Conservation (phyloP, 2,888 invertebrate species). For the Drosophila villosipedis region DNA sequence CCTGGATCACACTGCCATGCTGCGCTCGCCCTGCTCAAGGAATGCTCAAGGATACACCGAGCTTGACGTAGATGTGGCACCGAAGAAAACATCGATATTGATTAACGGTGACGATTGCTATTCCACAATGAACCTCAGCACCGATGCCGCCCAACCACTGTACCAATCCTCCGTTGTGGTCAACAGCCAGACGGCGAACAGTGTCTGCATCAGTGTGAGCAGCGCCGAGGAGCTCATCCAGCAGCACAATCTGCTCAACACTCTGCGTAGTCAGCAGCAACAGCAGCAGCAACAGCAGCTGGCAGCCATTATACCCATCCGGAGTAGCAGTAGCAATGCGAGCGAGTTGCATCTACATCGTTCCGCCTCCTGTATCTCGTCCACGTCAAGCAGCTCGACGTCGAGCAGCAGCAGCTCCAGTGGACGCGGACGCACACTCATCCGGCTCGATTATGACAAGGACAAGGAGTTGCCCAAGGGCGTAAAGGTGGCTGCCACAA, state of each 20-base stretch:
- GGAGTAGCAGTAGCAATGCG: conserved; percentile 52
- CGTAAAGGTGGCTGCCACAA: conserved; percentile 44
- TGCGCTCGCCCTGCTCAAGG: conserved; percentile 21
- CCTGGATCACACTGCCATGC: conserved; percentile 41
- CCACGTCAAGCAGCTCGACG: conserved; percentile 76
- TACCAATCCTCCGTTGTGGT: conserved; percentile 91
- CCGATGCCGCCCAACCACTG: conserved; percentile 87
- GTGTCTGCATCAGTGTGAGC: conserved; percentile 87
- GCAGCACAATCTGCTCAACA: conserved; percentile 84
- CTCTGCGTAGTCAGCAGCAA: conserved; percentile 78
- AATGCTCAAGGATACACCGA: conserved; percentile 11
- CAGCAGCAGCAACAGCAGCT: conserved; percentile 21
- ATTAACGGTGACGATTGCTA: conserved; percentile 91
- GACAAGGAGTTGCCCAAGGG: conserved; percentile 67
- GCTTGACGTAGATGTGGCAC: conserved; percentile 60
- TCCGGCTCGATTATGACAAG: conserved; percentile 83
- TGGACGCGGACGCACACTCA: conserved; percentile 82
- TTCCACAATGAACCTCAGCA: conserved; percentile 90
- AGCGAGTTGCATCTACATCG: conserved; percentile 77
- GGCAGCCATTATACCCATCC: conserved; percentile 86
- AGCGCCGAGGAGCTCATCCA: conserved; percentile 81
- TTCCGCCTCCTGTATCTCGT: conserved; percentile 83
- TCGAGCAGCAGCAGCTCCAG: conserved; percentile 75
- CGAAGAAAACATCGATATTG: conserved; percentile 90
- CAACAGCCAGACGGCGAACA: conserved; percentile 86